These are phyloP conservation scores for Enteromius mattozi DNA, from an alignment of 2,797 vertebrate species.

Conservation along the genomic window DNA sequence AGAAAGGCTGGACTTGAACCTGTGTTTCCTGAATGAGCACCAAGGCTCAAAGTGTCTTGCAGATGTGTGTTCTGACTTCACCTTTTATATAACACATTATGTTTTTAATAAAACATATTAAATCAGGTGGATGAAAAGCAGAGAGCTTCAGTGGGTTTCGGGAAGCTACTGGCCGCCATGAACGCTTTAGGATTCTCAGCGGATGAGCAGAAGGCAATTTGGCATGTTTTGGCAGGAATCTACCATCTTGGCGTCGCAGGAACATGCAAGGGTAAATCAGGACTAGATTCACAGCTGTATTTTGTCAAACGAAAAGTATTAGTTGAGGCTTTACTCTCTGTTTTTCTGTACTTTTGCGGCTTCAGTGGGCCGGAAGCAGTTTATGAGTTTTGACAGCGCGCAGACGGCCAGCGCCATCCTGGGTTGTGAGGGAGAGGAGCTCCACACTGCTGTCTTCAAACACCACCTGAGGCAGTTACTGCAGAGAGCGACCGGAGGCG, in stretches of 20 bases:
- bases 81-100: background rate
- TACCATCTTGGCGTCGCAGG: slow-evolving; percentile 93
- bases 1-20: background rate
- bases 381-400: slow-evolving; percentile 88
- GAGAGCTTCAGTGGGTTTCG: slow-evolving; percentile 81
- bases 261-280: slow-evolving; percentile 87
- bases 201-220: slow-evolving; percentile 85
- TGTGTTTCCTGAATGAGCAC: background rate
- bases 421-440: slow-evolving; percentile 90
- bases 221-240: slow-evolving; percentile 89
- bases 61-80: background rate
- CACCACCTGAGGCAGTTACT: slow-evolving; percentile 92
- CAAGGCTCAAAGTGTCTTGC: background rate
- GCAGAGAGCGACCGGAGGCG: slow-evolving; percentile 78
- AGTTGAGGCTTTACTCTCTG: background rate
- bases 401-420: slow-evolving; percentile 81
- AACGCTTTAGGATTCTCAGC: slow-evolving; percentile 80
- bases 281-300: background rate
- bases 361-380: slow-evolving; percentile 92
- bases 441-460: slow-evolving; percentile 91
- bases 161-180: slow-evolving; percentile 88
- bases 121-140: slow-evolving; percentile 91
- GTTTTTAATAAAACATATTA: background rate
- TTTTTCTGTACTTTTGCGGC: background rate
- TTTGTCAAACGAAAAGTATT: slow-evolving; percentile 1